Evolutionary conservation across 2,797 vertebrate genomes (phyloP), one percentile per base, ranked within the genome.

Genomic region (Sebastes baramenuke): DNA sequence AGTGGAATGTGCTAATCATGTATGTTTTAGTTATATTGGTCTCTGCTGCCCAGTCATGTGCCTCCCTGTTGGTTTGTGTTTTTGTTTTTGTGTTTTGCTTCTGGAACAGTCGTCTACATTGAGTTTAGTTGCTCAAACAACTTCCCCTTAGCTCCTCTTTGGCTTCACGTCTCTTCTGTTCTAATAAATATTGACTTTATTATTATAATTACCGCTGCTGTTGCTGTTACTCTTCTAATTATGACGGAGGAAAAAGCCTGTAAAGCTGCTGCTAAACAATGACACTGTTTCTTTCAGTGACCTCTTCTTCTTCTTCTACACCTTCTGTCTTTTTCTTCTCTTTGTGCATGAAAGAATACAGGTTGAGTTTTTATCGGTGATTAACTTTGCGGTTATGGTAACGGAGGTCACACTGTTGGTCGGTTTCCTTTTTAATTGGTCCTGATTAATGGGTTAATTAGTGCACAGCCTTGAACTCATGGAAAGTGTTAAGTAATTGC

Each of bases 391-490:
- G 67, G 27, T 12, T 25, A 5, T 56, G 49, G 25, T 11, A 46
- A 49, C 67, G 13, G 20, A 64, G 22, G 13, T 59, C 29, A 18
- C 3, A 6, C 25, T 29, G 36, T 72, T 58, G n/a, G 22, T 42
- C 8, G 14, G n/a, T 25, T 62, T 72, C 8, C 24, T 36, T 64
- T 65, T 67, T 55, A 75, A 81, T 60, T 69, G 16, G 49, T 29
- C 34, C 61, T 67, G 54, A 38, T 79, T 59, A 54, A 58, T 34
- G 29, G 25, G 4, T 55, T 62, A 59, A 67, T 83, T 61, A 76
- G 52, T 25, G 49, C 49, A 25, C 30, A 42, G 73, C 20, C 18
- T 38, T 32, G 42, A 29, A 56, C 32, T 56, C 59, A n/a, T 49
- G 29, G 20, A 22, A 59, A 25, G 18, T 10, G 46, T 49, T 8